Evolutionary conservation across 92 coral and sea anemone species (phyloP).

Genomic region (Chrysogorgia sp.): DNA sequence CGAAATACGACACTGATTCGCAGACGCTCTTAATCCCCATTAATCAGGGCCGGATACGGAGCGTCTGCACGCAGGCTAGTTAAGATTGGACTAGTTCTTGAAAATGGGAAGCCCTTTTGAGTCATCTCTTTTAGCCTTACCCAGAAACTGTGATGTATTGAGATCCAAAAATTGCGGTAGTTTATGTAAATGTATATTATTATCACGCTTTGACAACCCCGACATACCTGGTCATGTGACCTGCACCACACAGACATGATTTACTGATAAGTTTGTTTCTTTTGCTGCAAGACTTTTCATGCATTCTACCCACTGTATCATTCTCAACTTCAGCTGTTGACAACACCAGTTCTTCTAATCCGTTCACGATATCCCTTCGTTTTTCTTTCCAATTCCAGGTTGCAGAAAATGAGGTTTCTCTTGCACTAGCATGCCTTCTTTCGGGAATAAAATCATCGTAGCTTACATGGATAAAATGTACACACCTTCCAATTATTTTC

Average conservation of each 20-base stretch:
- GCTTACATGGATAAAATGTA: constrained; percentile 74
- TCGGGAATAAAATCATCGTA: constrained; percentile 88
- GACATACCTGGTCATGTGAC: neutral
- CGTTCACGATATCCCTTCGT: constrained; percentile 6
- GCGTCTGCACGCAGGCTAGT: too few relatives aligned
- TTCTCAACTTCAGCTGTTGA: neutral
- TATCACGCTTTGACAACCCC: too few relatives aligned
- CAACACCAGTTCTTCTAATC: constrained; percentile 17
- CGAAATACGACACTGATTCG: too few relatives aligned
- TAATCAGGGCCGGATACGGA: too few relatives aligned
- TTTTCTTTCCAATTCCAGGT: constrained; percentile 19
- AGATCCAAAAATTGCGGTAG: too few relatives aligned
- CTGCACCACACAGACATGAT: constrained; percentile 13
- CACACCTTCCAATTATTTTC: constrained; percentile 16
- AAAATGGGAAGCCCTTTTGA: too few relatives aligned
- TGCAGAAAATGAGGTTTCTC: neutral
- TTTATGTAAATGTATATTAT: too few relatives aligned
- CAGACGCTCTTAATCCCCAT: too few relatives aligned
- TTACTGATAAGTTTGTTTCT: constrained; percentile 13
- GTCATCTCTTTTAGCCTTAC: too few relatives aligned
- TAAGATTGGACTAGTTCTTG: too few relatives aligned
- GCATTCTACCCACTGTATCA: neutral
- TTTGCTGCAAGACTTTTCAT: neutral
- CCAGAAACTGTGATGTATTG: too few relatives aligned
- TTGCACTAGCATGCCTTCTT: constrained; percentile 54